Evolutionary conservation across 2,113 vertebrate genomes (phyloP), one percentile per base, ranked within the genome.

Genomic region (Python bivittatus): DNA sequence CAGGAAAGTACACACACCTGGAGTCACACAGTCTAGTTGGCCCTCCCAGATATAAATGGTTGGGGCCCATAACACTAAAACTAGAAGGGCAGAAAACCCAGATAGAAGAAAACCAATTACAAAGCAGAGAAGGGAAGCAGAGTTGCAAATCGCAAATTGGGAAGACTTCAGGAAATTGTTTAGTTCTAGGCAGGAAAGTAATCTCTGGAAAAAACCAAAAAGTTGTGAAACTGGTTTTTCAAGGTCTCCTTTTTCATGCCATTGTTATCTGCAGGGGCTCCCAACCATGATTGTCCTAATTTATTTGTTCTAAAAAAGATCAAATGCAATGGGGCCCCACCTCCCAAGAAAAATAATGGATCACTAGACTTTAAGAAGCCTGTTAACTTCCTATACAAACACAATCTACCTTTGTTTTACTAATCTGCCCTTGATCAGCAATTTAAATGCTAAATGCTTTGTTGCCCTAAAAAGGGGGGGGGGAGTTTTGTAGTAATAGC

Each of bases 341-440:
- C 42, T 92, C 94, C 95, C 95, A 29, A 33, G 54, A 96, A 94
- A 96, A 96, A 97, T 97, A 98, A 98, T 96, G 96, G 97, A 98
- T 98, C 97, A 95, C 92, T 98, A 97, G 97, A 98, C 97, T 98
- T 97, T 90, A 96, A 97, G 97, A 97, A 97, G 97, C 96, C 97
- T 96, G 97, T 96, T 98, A 98, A 98, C 98, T 98, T 98, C 97
- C 98, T 98, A 96, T 95, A 97, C 97, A 98, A 98, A 98, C 97
- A 97, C 94, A 97, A 97, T 97, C 97, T 97, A 98, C 97, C 98
- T 98, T 97, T 98, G 98, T 97, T 97, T 97, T 95, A 93, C 98
- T 98, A 98, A 98, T 98, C 98, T 98, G 98, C 97, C 98, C 98
- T 98, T 98, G 98, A 99, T 98, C 98, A 97, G 98, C 98, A 98